These are phyloP conservation scores for Ctenopoma multispine DNA, from an alignment of 2,797 vertebrate species.

Conservation along the genomic window DNA sequence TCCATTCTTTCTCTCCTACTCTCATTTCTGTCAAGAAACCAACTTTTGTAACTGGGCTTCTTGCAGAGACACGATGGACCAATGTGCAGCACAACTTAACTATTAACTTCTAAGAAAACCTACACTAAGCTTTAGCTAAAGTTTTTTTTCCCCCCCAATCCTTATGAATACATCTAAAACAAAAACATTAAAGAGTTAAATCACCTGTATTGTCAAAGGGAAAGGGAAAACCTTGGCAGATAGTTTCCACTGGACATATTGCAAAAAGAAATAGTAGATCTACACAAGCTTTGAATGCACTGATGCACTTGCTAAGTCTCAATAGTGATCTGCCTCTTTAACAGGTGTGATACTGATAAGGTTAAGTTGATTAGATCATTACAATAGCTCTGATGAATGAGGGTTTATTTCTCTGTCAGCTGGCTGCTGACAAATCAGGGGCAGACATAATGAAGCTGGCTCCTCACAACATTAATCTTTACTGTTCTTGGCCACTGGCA, in stretches of 20 bases:
- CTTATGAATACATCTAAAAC: constrained; percentile 15
- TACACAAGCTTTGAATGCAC: constrained; percentile 50
- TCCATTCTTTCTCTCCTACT: constrained; percentile 54
- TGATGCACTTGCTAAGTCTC: constrained; percentile 52
- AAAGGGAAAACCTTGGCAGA: constrained; percentile 14
- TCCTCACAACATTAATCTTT: constrained; percentile 78
- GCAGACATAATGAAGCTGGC: constrained; percentile 76
- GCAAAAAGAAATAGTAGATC: constrained; percentile 51
- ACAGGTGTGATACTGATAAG: constrained; percentile 58
- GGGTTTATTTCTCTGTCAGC: constrained; percentile 76
- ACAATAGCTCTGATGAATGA: constrained; percentile 78
- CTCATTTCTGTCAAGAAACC: constrained; percentile 46
- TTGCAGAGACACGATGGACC: constrained; percentile 43
- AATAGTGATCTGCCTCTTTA: constrained; percentile 63
- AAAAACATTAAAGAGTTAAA: constrained; percentile 19
- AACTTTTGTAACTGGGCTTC: constrained; percentile 41
- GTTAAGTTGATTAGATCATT: constrained; percentile 81
- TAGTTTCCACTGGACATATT: constrained; percentile 18
- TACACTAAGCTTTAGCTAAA: constrained; percentile 1
- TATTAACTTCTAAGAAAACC: constrained; percentile 26
- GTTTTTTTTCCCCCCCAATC: background rate
- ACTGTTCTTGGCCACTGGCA: constrained; percentile 50
- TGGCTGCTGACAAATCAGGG: constrained; percentile 75
- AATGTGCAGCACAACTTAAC: constrained; percentile 34
- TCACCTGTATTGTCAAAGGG: constrained; percentile 24